phyloP scores from a whole-genome alignment of 2,888 invertebrate species.

The Watsonalla binaria region DNA sequence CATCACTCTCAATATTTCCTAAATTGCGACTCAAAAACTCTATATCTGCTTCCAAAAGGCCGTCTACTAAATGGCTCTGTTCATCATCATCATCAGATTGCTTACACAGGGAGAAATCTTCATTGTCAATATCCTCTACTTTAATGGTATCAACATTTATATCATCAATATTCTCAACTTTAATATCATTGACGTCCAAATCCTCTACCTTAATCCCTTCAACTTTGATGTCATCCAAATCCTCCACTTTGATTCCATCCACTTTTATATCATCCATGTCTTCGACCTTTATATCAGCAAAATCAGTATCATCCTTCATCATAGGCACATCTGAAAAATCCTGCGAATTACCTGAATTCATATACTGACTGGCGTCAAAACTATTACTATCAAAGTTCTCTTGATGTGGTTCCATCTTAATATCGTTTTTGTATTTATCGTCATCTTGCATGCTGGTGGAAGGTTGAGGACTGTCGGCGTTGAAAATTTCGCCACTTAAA shows the following conservation, averaged over 20 bases:
- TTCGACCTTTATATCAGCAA: slow-evolving; percentile 70
- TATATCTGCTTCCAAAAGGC: slow-evolving; percentile 69
- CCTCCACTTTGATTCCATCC: slow-evolving; percentile 64
- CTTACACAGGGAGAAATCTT: slow-evolving; percentile 63
- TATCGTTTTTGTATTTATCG: slow-evolving; percentile 54
- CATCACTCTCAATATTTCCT: slow-evolving; percentile 72
- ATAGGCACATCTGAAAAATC: slow-evolving; percentile 61
- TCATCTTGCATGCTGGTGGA: slow-evolving; percentile 56
- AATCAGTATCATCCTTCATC: slow-evolving; percentile 62
- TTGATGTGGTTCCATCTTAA: slow-evolving; percentile 57
- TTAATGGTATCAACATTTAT: slow-evolving; percentile 60
- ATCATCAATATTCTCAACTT: slow-evolving; percentile 64
- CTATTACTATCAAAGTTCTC: slow-evolving; percentile 57
- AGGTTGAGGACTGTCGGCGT: slow-evolving; percentile 60
- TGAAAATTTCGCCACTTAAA: slow-evolving; percentile 49
- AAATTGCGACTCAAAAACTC: slow-evolving; percentile 72
- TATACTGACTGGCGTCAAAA: slow-evolving; percentile 63
- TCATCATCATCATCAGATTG: slow-evolving; percentile 58
- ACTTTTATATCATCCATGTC: slow-evolving; percentile 72
- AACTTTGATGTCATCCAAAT: slow-evolving; percentile 61
- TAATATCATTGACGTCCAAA: slow-evolving; percentile 55
- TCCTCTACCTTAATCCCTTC: slow-evolving; percentile 67
- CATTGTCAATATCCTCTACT: slow-evolving; percentile 67
- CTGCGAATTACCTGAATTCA: slow-evolving; percentile 53
- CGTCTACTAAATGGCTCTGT: slow-evolving; percentile 63